These are phyloP conservation scores for Pantelozetes paolii DNA, from an alignment of 2,888 invertebrate species.

Conservation along the genomic window DNA sequence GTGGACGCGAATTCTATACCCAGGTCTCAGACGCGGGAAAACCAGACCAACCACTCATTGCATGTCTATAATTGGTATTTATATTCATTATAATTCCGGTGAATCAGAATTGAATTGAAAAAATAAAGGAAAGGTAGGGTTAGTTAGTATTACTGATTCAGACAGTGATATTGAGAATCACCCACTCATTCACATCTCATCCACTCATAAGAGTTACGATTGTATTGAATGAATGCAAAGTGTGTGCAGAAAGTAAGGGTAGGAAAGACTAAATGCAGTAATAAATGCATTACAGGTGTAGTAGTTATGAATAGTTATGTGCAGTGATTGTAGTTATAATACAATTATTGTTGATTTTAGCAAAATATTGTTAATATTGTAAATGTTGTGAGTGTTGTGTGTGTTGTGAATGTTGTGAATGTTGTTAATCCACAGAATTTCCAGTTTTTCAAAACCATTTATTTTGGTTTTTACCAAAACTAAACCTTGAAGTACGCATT, in stretches of 20 bases:
- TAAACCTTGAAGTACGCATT: conserved; percentile 19
- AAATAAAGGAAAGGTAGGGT: too few relatives aligned
- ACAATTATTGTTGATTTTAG: conserved; percentile 1
- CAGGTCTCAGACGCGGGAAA: not conserved
- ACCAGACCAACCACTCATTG: not conserved
- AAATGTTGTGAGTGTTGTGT: too few relatives aligned
- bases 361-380: conserved; percentile 24
- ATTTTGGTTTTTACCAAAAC: conserved; percentile 15
- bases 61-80: not conserved
- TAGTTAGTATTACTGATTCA: not conserved
- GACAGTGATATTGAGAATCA: conserved; percentile 12
- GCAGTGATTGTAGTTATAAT: too few relatives aligned
- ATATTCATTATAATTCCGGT: not conserved
- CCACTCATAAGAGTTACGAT: not conserved
- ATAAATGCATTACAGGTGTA: conserved; percentile 14
- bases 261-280: not conserved
- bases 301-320: too few relatives aligned
- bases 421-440: conserved; percentile 30
- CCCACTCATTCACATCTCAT: not conserved
- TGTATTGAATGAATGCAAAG: not conserved
- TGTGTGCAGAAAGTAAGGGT: not conserved
- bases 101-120: too few relatives aligned
- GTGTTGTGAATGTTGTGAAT: too few relatives aligned
- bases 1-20: not conserved
- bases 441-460: conserved; percentile 20